Base-by-base conservation (phyloP, 1,140 invertebrate genomes). In the Bombyx mori region DNA sequence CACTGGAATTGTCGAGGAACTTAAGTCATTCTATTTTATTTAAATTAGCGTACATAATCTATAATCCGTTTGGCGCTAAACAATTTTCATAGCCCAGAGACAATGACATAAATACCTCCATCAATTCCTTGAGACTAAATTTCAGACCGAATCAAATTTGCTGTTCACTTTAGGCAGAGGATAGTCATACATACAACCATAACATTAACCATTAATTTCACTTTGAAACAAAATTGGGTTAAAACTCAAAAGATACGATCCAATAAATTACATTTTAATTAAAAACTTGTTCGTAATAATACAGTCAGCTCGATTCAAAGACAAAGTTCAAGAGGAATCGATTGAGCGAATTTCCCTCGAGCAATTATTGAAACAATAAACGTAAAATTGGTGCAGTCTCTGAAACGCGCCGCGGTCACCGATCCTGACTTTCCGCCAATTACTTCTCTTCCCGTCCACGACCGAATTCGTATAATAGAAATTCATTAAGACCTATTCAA, bases 331-430 rank as follows among this genome's bases (percentile, higher is more conserved):
- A 73, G 52, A 65, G 63, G 65, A 68, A 57, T 66, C 58, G 58
- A 60, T 52, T 58, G 57, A 71, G 61, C 54, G 68, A 67, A 72
- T 71, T 75, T 75, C 71, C 74, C 68, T 65, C 52, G 65, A 81
- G 77, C 73, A 81, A 81, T 83, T 80, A 83, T 78, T 61, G 75
- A 79, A 83, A 83, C 80, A 83, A 83, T 83, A 75, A 83, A 77
- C 66, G 69, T 75, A 75, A 75, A 81, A 81, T 79, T 75, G 66
- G 69, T 69, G 74, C 73, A 75, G 62, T 6, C 44, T 65, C 64
- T 63, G 58, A 59, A 64, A 57, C 57, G 61, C 57, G 63, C 57
- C 69, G 70, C 71, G 73, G 74, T 76, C 69, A 79, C 73, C 60
- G 69, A 77, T 73, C 77, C 65, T 66, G 73, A 74, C 68, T 77